Evolutionary conservation across 2,797 vertebrate genomes (phyloP), one percentile per base, ranked within the genome.

Genomic region (Lithobates pipiens): DNA sequence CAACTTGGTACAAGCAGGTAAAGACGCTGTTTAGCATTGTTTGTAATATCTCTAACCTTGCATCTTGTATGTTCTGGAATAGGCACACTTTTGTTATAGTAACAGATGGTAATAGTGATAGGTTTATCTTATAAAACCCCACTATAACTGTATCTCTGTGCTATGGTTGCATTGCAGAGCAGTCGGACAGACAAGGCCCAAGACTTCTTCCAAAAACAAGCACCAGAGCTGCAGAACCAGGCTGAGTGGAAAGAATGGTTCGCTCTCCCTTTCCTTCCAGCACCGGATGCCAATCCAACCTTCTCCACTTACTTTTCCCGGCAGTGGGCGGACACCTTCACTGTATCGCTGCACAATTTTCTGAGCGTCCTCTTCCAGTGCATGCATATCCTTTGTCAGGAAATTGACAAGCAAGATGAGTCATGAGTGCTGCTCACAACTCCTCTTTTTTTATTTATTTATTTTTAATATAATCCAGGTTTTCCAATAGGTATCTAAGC

Each of bases 221-320:
- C 96, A 0, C 81, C 92, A 0, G 98, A 99, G 91, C 96, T 99
- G 80, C 98, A 99, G 93, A 95, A 95, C 90, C 97, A 98, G 92
- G 89, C 85, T 0, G 98, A 99, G 88, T 99, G 98, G 98, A 97
- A 97, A 29, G 98, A 99, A 88, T 99, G 98, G 98, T 99, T 99
- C 86, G 93, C 96, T 73, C 89, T 99, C 89, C 98, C 98, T 0
- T 99, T 99, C 82, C 92, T 99, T 69, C 92, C 95, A 0, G 50
- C 90, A 16, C 97, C 98, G 0, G 98, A 99, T 34, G 96, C 96
- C 92, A 98, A 99, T 92, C 95, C 96, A 1, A 91, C 92, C 81
- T 99, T 99, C 1, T 94, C 96, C 3, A 95, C 96, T 0, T 99
- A 99, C 92, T 99, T 99, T 91, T 96, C 97, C 0, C 96, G 98